Conservation (phyloP, 1,140 invertebrate species). For the Tetragonula clypearis region DNA sequence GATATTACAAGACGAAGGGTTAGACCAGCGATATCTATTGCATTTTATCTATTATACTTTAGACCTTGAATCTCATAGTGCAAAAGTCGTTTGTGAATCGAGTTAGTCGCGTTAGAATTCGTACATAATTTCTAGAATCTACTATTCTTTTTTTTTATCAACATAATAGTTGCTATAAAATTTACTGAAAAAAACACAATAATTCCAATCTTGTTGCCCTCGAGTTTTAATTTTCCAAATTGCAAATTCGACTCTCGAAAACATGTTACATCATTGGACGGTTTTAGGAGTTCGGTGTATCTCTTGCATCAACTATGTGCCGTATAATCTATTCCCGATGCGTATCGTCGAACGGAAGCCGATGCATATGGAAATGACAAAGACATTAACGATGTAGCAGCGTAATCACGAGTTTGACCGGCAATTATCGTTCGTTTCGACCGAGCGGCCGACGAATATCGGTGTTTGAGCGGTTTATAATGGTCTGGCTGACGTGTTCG, state of each 20-base stretch:
- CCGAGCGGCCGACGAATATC: conserved; percentile 34
- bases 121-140: not conserved
- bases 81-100: not conserved
- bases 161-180: too few relatives aligned
- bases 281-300: not conserved
- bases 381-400: conserved; percentile 12
- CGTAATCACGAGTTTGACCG: conserved; percentile 49
- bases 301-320: not conserved
- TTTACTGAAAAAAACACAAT: too few relatives aligned
- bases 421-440: conserved; percentile 62
- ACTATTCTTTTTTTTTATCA: too few relatives aligned
- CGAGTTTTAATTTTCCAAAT: not conserved
- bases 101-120: not conserved
- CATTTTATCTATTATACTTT: not conserved
- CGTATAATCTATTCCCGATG: conserved; percentile 21
- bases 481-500: conserved; percentile 53
- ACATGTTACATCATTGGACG: not conserved
- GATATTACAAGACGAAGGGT: not conserved
- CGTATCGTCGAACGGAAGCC: conserved; percentile 59
- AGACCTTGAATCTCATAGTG: not conserved
- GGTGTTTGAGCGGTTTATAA: conserved; percentile 51
- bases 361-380: conserved; percentile 31
- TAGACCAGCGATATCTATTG: not conserved
- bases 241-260: not conserved
- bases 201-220: too few relatives aligned